Evolutionary conservation across 2,797 vertebrate genomes (phyloP), one percentile per base, ranked within the genome.

Genomic region (Poecilia gillii): DNA sequence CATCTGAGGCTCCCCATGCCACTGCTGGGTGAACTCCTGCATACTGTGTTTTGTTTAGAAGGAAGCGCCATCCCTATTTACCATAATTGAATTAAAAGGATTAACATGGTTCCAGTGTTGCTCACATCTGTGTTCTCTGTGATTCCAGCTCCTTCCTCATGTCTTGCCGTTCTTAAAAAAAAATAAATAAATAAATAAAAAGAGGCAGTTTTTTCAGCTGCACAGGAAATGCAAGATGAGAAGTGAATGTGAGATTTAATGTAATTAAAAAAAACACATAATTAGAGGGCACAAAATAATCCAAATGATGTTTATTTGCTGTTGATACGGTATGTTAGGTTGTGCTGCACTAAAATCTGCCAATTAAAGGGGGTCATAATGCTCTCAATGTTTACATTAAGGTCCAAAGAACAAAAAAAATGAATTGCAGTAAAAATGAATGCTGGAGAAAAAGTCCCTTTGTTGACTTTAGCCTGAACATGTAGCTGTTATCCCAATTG

Each of bases 1-100:
- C 87, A 94, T 94, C 92, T 92, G 94, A 94, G 87, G 64, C 71
- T 78, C 72, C 90, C 86, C 79, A 87, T 64, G 68, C 83, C 85
- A 86, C 76, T 86, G 89, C 92, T 88, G 87, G 89, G 91, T 86
- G 85, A 91, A 92, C 86, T 88, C 89, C 88, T 91, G 92, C 91
- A 93, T 92, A 88, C 84, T 86, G 88, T 86, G 89, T 93, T 94
- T 94, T 93, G 92, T 95, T 95, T 94, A 89, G 90, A 93, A 90
- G 91, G 90, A 94, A 93, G 93, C 92, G 82, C 87, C 75, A 81
- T 90, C 88, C 91, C 90, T 93, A 89, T 94, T 95, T 95, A 95
- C 87, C 94, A 95, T 95, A 95, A 95, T 94, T 94, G 92, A 95
- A 94, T 94, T 94, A 96, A 95, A 94, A 90, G 94, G 94, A 95